Evolutionary conservation across 2,113 vertebrate genomes (phyloP), one percentile per base, ranked within the genome.

Genomic region (Diadophis punctatus): DNA sequence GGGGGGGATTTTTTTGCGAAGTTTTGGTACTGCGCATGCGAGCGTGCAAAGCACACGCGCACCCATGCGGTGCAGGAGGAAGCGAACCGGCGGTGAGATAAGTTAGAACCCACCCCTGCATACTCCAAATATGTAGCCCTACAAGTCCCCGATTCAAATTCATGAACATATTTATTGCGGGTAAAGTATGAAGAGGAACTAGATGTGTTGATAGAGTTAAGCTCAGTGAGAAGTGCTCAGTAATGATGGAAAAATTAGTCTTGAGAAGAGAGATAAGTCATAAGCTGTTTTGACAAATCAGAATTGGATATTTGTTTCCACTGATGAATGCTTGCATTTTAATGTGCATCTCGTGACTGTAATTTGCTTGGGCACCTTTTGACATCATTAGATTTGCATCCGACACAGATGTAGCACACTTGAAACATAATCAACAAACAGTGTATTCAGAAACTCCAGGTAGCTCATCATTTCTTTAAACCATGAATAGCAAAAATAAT

Each of bases 401-500:
- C 58, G 55, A 55, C 48, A 27, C 53, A 63, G 88, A 58, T 60
- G 60, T 92, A 60, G 88, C 46, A 20, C 88, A 60, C 92, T 92
- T 86, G 88, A 90, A 90, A 86, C 48, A 86, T 86, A 89, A 92
- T 92, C 92, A 92, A 92, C 88, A 92, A 92, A 90, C 88, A 60
- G 48, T 55, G 3, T 49, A 86, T 90, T 90, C 88, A 43, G 46
- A 86, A 92, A 52, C 30, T 34, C 43, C 52, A 58, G 92, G 53
- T 86, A 60, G 92, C 92, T 92, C 88, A 92, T 92, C 74, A 86
- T 52, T 48, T 30, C 74, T 89, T 92, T 60, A 60, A 88, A 89
- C 80, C 18, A 39, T 11, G 74, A 86, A 85, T 52, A 74, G 91
- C 12, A 88, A 25, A 88, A 88, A 92, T 68, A 74, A 91, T 91